These are phyloP conservation scores for Mimumesa dahlbomi DNA, from an alignment of 2,888 invertebrate species.

Conservation along the genomic window DNA sequence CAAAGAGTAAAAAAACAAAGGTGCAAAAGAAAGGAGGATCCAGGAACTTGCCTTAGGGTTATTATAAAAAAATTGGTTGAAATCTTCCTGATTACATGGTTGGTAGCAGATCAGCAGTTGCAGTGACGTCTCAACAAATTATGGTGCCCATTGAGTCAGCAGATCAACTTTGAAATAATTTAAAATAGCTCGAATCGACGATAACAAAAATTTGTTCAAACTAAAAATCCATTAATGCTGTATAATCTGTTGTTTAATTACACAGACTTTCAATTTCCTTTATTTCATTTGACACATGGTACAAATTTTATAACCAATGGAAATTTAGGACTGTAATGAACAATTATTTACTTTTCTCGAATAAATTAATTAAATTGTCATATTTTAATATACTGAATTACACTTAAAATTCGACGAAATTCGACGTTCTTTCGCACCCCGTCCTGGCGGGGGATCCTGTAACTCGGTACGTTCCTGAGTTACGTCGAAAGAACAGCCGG, in stretches of 20 bases:
- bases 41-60: slow-evolving; percentile 50
- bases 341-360: no score
- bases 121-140: slow-evolving; percentile 27
- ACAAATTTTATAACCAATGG: no score
- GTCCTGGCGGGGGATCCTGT: background rate
- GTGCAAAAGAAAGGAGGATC: slow-evolving; percentile 63
- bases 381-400: no score
- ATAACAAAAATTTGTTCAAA: no score
- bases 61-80: slow-evolving; percentile 62
- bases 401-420: background rate
- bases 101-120: slow-evolving; percentile 39
- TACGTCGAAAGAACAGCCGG: background rate
- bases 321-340: no score
- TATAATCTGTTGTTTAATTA: no score
- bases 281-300: no score
- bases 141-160: slow-evolving; percentile 1
- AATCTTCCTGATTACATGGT: slow-evolving; percentile 75
- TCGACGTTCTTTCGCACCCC: background rate
- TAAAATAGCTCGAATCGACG: no score
- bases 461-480: slow-evolving; percentile 40
- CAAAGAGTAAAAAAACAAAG: slow-evolving; percentile 51
- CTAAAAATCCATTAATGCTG: no score
- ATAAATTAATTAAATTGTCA: no score
- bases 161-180: no score
- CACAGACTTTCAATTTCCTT: no score